Evolutionary conservation across 2,797 vertebrate species (phyloP), one percentile per base, ranked within the genome.

Genomic region (Limnodromus scolopaceus): DNA sequence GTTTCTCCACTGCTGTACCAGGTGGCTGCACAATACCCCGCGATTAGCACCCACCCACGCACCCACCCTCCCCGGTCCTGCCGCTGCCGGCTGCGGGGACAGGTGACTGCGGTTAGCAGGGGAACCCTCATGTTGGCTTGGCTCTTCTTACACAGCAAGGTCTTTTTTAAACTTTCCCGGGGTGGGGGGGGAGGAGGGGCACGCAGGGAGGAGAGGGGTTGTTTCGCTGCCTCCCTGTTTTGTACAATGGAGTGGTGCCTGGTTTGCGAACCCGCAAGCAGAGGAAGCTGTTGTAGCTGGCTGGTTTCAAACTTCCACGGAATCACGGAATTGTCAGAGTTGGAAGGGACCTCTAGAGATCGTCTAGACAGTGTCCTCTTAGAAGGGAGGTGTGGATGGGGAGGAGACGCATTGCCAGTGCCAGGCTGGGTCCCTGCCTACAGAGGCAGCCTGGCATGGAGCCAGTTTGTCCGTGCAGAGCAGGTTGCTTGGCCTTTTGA

Each of bases 1-100:
- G 13, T 34, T 78, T 89, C 69, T 69, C 36, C 30, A n/a, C 8
- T 0, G 0, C 51, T 9, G 8, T 55, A 13, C 36, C 84, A 64
- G 69, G 61, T 66, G 77, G 60, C 80, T 81, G 81, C 81, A 78
- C 60, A 84, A 45, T 20, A 36, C 53, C 53, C 54, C 1, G 0
- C 0, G 2, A 30, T 71, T 23, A 81, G 49, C 66, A 84, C 65
- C 46, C 72, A 23, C 8, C 0, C 0, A 32, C 65, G 41, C 71
- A 19, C 8, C 0, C 0, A 25, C 41, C 34, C 55, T 72, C 20
- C 51, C 34, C 0, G 0, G 0, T 10, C 36, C 65, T 10, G 36
- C 49, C 3, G 2, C 53, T 69, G 74, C 81, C 25, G 10, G 41
- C 78, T 89, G 75, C 17, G 4, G 72, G 55, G 69, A 69, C 46